Evolutionary conservation across 2,797 vertebrate species (phyloP).

Genomic region (Heterohyrax brucei): DNA sequence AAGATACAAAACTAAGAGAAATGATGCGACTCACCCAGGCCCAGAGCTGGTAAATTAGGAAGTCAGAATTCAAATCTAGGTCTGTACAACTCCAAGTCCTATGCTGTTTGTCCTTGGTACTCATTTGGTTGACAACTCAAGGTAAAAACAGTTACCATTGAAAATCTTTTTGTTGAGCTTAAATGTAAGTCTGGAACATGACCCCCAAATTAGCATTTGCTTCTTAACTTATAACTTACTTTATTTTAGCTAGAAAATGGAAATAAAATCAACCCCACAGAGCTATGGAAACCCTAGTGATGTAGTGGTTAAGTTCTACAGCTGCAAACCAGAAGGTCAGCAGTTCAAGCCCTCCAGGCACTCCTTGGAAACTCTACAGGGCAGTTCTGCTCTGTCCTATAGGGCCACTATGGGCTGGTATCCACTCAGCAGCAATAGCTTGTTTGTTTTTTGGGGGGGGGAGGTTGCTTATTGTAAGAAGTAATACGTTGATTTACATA

Average conservation of each 20-base stretch:
- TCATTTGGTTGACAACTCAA: not conserved
- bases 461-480: not conserved
- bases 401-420: too few species aligned
- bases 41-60: not conserved
- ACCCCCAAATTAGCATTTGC: not conserved
- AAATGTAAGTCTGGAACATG: not conserved
- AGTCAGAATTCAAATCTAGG: slow-evolving; percentile 33
- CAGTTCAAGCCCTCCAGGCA: too few species aligned
- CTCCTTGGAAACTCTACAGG: too few species aligned
- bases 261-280: not conserved
- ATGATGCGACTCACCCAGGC: not conserved
- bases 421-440: too few species aligned
- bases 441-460: too few species aligned
- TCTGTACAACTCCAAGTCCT: not conserved
- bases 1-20: not conserved
- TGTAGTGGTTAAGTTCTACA: too few species aligned
- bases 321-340: too few species aligned
- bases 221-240: not conserved
- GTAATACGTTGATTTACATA: not conserved
- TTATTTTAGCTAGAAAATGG: not conserved
- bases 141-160: not conserved
- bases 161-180: not conserved
- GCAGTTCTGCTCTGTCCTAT: too few species aligned
- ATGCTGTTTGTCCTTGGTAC: not conserved
- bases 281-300: not conserved